A percentile compares a stretch with the other conserved stretches of the same genome.
Conservation (phyloP, 2,797 vertebrate species). For the Euphonia xanthogaster region DNA sequence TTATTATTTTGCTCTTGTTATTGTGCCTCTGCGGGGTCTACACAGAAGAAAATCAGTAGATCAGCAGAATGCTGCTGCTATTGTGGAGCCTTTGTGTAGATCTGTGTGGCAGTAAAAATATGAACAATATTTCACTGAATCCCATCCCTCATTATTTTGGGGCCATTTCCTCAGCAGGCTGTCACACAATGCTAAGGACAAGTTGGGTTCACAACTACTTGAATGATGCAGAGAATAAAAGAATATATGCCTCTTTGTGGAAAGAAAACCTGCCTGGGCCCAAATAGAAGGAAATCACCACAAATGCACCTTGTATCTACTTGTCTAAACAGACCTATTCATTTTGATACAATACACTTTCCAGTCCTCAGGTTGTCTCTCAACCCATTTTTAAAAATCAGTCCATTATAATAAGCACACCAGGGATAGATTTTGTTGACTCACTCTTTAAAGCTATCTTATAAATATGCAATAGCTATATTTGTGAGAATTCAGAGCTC, state of each 20-base stretch:
- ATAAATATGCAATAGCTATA: conserved; percentile 25
- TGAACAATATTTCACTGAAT: conserved; percentile 74
- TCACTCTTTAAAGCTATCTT: conserved; percentile 43
- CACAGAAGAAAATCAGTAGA: conserved; percentile 73
- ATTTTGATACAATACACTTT: conserved; percentile 51
- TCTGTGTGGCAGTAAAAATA: conserved; percentile 70
- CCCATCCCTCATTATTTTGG: conserved; percentile 75
- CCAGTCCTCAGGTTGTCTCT: conserved; percentile 27
- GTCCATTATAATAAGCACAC: not conserved
- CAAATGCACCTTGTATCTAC: conserved; percentile 55
- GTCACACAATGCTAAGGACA: conserved; percentile 71
- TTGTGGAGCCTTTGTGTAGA: conserved; percentile 73
- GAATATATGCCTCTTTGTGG: conserved; percentile 64
- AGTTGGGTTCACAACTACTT: conserved; percentile 72
- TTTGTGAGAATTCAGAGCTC: conserved; percentile 2
- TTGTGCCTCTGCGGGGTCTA: conserved; percentile 68
- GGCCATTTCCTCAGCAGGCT: conserved; percentile 78
- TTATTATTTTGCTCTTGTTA: conserved; percentile 74
- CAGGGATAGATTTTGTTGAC: conserved; percentile 42
- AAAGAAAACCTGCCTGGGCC: conserved; percentile 67
- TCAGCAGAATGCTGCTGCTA: conserved; percentile 71
- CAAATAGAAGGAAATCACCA: conserved; percentile 70
- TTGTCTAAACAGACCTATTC: conserved; percentile 69
- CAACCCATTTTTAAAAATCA: conserved; percentile 28
- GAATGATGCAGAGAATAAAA: conserved; percentile 78